These are phyloP conservation scores for Pristionchus exspectatus DNA, from an alignment of 2,888 invertebrate genomes.

Conservation along the genomic window DNA sequence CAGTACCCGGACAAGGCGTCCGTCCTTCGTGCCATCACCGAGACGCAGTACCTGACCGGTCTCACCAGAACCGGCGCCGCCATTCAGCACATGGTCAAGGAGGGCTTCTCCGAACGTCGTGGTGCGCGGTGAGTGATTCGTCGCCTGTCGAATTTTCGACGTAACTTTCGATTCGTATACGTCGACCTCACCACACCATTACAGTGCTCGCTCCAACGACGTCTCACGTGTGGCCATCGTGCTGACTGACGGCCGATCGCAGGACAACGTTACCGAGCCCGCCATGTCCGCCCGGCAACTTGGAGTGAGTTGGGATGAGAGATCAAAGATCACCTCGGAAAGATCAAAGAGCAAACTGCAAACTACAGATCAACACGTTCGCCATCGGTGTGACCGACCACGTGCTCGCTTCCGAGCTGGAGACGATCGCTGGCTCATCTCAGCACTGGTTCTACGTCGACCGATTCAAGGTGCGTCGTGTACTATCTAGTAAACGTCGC, in stretches of 20 bases:
- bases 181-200: background rate
- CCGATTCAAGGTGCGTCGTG: slow-evolving; percentile 75
- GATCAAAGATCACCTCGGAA: background rate
- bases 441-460: slow-evolving; percentile 78
- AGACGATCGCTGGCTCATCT: slow-evolving; percentile 77
- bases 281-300: slow-evolving; percentile 77
- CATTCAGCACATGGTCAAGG: slow-evolving; percentile 78
- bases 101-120: slow-evolving; percentile 77
- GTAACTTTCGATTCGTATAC: background rate
- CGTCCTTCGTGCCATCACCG: slow-evolving; percentile 61
- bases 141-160: slow-evolving; percentile 8
- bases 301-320: slow-evolving; percentile 58
- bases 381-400: slow-evolving; percentile 79
- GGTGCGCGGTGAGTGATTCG: slow-evolving; percentile 70
- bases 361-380: slow-evolving; percentile 77
- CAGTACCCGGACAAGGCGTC: slow-evolving; percentile 62
- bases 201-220: slow-evolving; percentile 61
- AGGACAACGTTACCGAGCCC: slow-evolving; percentile 79
- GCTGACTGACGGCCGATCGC: slow-evolving; percentile 80
- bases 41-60: slow-evolving; percentile 76
- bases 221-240: slow-evolving; percentile 79
- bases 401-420: slow-evolving; percentile 78
- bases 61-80: slow-evolving; percentile 78
- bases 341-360: background rate
- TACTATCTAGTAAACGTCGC: slow-evolving; percentile 54